These are phyloP conservation scores for Zingel zingel DNA, from an alignment of 2,113 vertebrate genomes.

Conservation along the genomic window DNA sequence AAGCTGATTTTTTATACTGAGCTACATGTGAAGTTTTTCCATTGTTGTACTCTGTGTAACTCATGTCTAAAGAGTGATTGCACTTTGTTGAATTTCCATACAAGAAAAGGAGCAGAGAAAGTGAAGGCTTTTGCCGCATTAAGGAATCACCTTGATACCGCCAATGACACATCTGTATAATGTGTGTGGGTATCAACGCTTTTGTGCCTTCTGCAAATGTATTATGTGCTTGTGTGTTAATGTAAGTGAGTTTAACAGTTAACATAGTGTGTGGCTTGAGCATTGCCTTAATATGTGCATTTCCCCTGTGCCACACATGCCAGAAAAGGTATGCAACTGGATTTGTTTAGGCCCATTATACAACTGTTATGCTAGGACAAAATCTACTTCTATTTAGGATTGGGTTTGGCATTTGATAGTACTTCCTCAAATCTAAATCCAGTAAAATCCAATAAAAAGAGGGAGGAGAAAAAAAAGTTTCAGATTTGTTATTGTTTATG, in stretches of 20 bases:
- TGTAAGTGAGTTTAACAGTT: not conserved
- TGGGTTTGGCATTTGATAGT: not conserved
- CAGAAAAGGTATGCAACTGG: not conserved
- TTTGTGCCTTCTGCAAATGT: constrained; percentile 7
- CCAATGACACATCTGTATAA: constrained; percentile 24
- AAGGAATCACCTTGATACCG: constrained; percentile 28
- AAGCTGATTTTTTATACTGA: constrained; percentile 14
- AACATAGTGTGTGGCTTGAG: not conserved
- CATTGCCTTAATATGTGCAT: not conserved
- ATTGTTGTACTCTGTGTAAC: not conserved
- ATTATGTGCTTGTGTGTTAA: not conserved
- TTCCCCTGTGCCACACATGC: not conserved
- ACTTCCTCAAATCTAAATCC: not conserved
- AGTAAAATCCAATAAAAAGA: constrained; percentile 4
- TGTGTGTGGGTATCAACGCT: not conserved
- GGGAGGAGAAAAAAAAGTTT: not conserved
- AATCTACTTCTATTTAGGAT: not conserved
- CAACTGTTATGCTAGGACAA: not conserved
- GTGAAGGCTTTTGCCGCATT: not conserved
- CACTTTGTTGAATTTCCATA: constrained; percentile 5
- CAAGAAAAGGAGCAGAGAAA: constrained; percentile 12
- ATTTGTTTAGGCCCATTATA: not conserved
- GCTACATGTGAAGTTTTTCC: not conserved
- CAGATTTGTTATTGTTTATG: not conserved
- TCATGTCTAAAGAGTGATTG: constrained; percentile 3